Percentiles rank a stretch among this genome's conserved stretches.
These are phyloP conservation scores for Anolis carolinensis DNA, from an alignment of 2,113 vertebrate species.

Conservation along the genomic window DNA sequence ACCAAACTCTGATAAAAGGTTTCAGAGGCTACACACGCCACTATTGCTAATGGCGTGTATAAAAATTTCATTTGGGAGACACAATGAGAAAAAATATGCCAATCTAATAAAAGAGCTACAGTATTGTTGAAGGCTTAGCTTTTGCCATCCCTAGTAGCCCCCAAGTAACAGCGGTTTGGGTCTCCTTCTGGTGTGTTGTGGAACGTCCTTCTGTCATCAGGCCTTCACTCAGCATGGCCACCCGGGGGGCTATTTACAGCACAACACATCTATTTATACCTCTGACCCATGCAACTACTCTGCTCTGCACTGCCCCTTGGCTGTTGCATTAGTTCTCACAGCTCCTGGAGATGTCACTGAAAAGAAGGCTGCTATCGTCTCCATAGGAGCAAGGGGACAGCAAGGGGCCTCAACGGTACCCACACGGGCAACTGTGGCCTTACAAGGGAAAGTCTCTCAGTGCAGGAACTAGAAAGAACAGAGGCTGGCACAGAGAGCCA, in stretches of 20 bases:
- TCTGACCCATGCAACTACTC: not conserved
- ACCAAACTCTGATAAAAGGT: not conserved
- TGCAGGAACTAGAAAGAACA: not conserved
- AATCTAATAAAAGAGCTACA: conserved; percentile 3
- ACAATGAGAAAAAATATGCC: not conserved
- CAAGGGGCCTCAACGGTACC: not conserved
- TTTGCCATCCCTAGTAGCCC: conserved; percentile 14
- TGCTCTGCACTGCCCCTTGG: conserved; percentile 21
- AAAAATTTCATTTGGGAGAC: not conserved
- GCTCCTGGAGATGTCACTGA: conserved; percentile 14
- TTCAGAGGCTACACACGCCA: not conserved
- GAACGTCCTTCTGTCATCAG: conserved; percentile 37
- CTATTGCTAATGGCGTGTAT: not conserved
- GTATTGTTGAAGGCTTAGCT: not conserved
- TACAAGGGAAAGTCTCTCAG: conserved; percentile 14
- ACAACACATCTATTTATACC: conserved; percentile 36
- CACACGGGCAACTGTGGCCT: not conserved
- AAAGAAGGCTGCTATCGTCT: conserved; percentile 22
- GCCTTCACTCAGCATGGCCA: not conserved
- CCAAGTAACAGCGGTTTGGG: conserved; percentile 7
- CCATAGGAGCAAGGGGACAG: not conserved
- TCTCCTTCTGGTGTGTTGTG: conserved; percentile 6
- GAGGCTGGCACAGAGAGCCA: not conserved
- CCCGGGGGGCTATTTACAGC: conserved; percentile 20
- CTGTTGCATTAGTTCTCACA: conserved; percentile 21